phyloP scores from a whole-genome alignment of 2,113 vertebrate genomes.

The Himantopus leucocephalus region DNA sequence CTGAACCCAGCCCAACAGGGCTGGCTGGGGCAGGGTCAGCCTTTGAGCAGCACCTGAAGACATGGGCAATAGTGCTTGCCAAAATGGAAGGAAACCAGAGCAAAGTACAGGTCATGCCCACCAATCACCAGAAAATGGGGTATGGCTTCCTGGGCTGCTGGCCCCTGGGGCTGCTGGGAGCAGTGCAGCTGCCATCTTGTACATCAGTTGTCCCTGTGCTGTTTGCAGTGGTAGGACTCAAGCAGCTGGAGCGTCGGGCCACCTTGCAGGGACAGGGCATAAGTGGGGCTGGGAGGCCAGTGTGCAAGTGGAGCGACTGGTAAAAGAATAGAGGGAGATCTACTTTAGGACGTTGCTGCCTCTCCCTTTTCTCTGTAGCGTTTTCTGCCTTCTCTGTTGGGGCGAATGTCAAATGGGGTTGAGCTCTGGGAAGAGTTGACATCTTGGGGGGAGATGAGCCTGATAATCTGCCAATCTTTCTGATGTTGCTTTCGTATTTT shows the following conservation, averaged over 20 bases:
- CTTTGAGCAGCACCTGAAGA: neutral
- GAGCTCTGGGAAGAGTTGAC: neutral
- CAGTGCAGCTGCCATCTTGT: neutral
- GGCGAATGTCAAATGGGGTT: neutral
- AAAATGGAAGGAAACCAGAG: neutral
- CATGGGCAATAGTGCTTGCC: rapidly evolving
- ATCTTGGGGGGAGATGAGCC: neutral
- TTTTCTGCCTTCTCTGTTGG: neutral
- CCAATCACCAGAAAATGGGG: neutral
- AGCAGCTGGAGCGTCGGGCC: neutral
- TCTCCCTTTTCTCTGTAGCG: neutral
- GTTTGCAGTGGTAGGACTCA: neutral
- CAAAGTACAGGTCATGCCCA: neutral
- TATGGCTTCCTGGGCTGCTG: neutral
- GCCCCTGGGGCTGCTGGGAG: neutral
- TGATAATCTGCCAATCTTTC: neutral
- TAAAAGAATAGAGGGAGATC: neutral
- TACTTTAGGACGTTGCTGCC: neutral
- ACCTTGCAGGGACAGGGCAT: too few species aligned
- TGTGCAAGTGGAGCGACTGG: neutral
- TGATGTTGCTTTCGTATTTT: neutral
- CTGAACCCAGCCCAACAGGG: too few species aligned
- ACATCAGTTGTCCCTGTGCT: neutral
- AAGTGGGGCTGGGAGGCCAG: neutral
- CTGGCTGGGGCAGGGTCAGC: neutral